Conservation (phyloP, 2,888 invertebrate species). For the Drosophila siamana region DNA sequence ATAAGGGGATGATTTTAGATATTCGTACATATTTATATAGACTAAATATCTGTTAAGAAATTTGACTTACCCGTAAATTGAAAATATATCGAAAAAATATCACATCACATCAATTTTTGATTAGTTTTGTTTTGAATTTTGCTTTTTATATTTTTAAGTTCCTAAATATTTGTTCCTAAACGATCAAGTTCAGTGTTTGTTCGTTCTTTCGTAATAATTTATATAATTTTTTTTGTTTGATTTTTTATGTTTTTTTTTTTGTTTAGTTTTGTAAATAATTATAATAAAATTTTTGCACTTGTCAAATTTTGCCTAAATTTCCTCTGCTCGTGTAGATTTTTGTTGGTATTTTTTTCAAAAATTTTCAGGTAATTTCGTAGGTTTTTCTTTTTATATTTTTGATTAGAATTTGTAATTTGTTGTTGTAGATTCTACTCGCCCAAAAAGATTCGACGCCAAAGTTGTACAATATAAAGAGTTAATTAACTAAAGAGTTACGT, state of each 20-base stretch:
- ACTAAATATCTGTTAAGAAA: neutral
- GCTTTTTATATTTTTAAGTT: conserved; percentile 35
- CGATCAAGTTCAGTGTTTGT: conserved; percentile 26
- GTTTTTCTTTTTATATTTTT: conserved; percentile 60
- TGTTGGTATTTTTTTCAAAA: conserved; percentile 51
- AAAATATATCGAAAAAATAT: conserved; percentile 81
- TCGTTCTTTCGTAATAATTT: conserved; percentile 35
- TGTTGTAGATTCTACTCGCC: conserved; percentile 33
- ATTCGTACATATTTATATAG: neutral
- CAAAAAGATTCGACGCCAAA: conserved; percentile 68
- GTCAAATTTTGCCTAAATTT: conserved; percentile 71
- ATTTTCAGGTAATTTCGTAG: conserved; percentile 85
- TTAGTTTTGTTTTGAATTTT: conserved; percentile 62
- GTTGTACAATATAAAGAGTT: conserved; percentile 63
- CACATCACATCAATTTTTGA: conserved; percentile 78
- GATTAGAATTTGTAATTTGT: conserved; percentile 58
- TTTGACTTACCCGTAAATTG: conserved; percentile 74
- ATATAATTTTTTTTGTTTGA: conserved; percentile 36
- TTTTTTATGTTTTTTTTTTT: conserved; percentile 25
- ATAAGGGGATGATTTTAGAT: no score
- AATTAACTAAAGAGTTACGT: conserved; percentile 77
- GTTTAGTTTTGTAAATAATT: conserved; percentile 68
- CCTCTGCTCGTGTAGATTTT: conserved; percentile 57
- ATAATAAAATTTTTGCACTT: conserved; percentile 73
- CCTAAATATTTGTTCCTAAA: conserved; percentile 58